Evolutionary conservation across 2,113 vertebrate genomes (phyloP).

Genomic region (Rattus norvegicus): GRCr8 NC_086025.1:131934501-131935000

Average conservation of each 20-base stretch:
- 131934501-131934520: constrained; percentile 79
- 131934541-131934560: constrained; percentile 31
- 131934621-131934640: background rate
- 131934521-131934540: constrained; percentile 61
- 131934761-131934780: constrained; percentile 88
- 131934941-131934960: constrained; percentile 83
- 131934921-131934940: constrained; percentile 88
- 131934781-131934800: constrained; percentile 88
- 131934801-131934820: constrained; percentile 89
- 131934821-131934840: constrained; percentile 87
- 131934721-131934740: constrained; percentile 32
- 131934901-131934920: constrained; percentile 87
- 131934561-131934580: constrained; percentile 25
- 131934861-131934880: constrained; percentile 88
- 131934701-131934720: background rate
- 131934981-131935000: constrained; percentile 94
- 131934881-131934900: constrained; percentile 88
- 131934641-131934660: constrained; percentile 42
- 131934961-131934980: constrained; percentile 86
- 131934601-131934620: background rate
- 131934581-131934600: background rate
- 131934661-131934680: background rate
- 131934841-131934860: constrained; percentile 84
- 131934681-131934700: background rate
- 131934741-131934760: constrained; percentile 84